Evolutionary conservation across 2,888 invertebrate genomes (phyloP), one percentile per base, ranked within the genome.

Genomic region (Lasioglossum vierecki): DNA sequence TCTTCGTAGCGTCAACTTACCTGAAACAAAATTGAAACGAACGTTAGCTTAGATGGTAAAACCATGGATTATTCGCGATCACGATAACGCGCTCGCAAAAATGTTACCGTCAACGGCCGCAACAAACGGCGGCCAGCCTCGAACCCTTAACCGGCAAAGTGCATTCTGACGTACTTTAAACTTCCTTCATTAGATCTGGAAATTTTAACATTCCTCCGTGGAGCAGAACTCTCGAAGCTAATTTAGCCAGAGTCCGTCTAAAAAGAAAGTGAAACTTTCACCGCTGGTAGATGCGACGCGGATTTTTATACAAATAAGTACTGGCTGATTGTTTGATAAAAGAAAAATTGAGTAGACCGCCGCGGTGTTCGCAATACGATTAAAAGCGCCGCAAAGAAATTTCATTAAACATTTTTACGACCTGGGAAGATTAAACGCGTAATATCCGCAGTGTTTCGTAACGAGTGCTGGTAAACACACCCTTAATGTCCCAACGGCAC

Each of bases 21-120:
- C 93, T 93, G 88, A 83, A 93, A 93, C 91, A 92, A 60, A 70
- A 91, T 83, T 74, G 79, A 88, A 80, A 87, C 76, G 60, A 63
- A 76, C 60, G 49, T n/a, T 22, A 35, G 15, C 41, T 82, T 85
- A 80, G 35, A 35, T n/a, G 39, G 22, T 41, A 22, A 49, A 35
- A 66, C 4, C 63, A n/a, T 57, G 66, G 18, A 9, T 35, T 39
- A 35, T 18, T 78, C n/a, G 35, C 57, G 57, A 68, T 75, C 70
- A 68, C 60, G 73, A 46, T 83, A 79, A 80, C 68, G n/a, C 53
- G 70, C 5, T 1, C 72, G 30, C 72, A 22, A 41, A 60, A 26
- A 63, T 63, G 49, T 75, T 86, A 70, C 79, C 81, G 76, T 68
- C 66, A 15, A 41, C 22, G 22, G 15, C 26, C 11, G 39, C 11